phyloP scores from a whole-genome alignment of 1,140 invertebrate species.

The Drosophila kikkawai region DNA sequence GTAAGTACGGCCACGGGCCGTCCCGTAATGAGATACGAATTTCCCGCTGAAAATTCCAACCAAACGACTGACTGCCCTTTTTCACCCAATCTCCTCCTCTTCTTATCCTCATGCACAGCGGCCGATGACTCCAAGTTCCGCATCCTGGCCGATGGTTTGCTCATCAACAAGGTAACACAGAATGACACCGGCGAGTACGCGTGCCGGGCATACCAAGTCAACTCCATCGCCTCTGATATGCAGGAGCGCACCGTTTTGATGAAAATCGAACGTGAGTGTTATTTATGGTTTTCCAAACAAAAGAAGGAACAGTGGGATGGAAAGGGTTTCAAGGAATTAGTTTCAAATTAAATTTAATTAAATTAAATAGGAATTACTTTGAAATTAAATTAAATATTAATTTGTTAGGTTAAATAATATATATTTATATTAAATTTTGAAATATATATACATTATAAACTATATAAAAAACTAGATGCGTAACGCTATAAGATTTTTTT shows the following conservation, averaged over 20 bases:
- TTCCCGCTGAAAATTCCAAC: slow-evolving; percentile 9
- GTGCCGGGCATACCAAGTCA: slow-evolving; percentile 86
- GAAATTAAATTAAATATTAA: not conserved
- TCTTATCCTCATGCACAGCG: slow-evolving; percentile 20
- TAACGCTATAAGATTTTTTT: too few relatives aligned
- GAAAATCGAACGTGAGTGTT: slow-evolving; percentile 87
- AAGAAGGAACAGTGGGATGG: slow-evolving; percentile 35
- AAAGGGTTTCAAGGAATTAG: not conserved
- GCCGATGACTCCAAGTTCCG: slow-evolving; percentile 81
- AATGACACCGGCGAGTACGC: slow-evolving; percentile 86
- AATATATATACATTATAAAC: too few relatives aligned
- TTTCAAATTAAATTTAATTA: not conserved
- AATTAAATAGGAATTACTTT: not conserved
- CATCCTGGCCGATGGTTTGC: slow-evolving; percentile 85
- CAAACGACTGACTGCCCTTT: slow-evolving; percentile 16
- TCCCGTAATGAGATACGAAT: slow-evolving; percentile 64
- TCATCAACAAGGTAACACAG: slow-evolving; percentile 86
- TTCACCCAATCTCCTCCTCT: not conserved
- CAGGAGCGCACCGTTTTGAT: slow-evolving; percentile 85
- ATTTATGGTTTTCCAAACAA: slow-evolving; percentile 73
- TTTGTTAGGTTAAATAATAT: too few relatives aligned
- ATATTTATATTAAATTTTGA: too few relatives aligned
- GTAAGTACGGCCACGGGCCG: slow-evolving; percentile 56
- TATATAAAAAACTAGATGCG: too few relatives aligned
- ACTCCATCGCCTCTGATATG: slow-evolving; percentile 85